Base-by-base conservation (phyloP, 2,888 invertebrate species). In the Ditylenchus weischeri region DNA sequence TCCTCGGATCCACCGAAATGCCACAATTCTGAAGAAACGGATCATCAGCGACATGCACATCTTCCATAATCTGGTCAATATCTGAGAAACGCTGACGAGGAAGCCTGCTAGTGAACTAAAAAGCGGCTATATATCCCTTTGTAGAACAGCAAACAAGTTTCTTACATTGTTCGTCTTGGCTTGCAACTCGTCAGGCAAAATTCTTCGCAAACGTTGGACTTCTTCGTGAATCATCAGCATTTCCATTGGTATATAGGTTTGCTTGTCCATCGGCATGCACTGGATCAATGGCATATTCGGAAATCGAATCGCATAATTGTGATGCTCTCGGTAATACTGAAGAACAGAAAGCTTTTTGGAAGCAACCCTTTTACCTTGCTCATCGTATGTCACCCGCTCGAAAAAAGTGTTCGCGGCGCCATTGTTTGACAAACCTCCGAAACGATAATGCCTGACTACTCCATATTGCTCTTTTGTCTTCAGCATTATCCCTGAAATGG, bases 1-100 rank as follows among this genome's bases (percentile, higher is more conserved):
- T 11, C 59, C 65, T 50, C 50, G 72, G n/a, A 51, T 57, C 51
- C 57, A 72, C 54, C 60, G 65, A 57, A 36, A 72, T 38, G 19
- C 48, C 65, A 47, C 29, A 57, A n/a, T 47, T 47, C 3, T 11
- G 36, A 18, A 71, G n/a, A 29, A 71, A 50, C 19, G 71, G 64
- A 23, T 68, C 69, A 7, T 13, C 11, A 6, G 23, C 0, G 11
- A 68, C 67, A 3, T 21, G 8, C 10, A 38, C 36, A 19, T 65
- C 49, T 5, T 66, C 50, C 36, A 49, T 48, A 70, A 68, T 72
- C 15, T 49, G 23, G 10, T n/a, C 18, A 49, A 68, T 71, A 43
- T 68, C 66, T n/a, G 38, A 23, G 54, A 68, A 68, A n/a, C 68
- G 68, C 18, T 51, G 35, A n/a, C 64, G 54, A 23, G 68, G 68